Evolutionary conservation across 2,888 invertebrate genomes (phyloP), one percentile per base, ranked within the genome.

Genomic region (Dioctria rufipes): DNA sequence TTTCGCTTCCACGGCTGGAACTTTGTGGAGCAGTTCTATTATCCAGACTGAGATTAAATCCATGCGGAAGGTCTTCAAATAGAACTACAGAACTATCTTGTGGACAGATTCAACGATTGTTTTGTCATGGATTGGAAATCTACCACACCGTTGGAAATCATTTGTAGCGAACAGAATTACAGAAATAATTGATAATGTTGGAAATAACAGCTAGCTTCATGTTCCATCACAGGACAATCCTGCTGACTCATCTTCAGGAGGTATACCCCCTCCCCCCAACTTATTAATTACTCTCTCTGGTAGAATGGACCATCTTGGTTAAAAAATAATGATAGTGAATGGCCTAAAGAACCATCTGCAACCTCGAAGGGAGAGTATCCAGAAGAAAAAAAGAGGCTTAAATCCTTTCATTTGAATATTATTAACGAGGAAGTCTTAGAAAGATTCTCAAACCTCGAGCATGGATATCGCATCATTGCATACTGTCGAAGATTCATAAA

Each of bases 131-230:
- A 81, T 83, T 9, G 58, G 78, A 37, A 58, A 80, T 6, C 73
- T 60, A 43, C 81, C 85, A 43, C 71, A 75, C 37, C 46, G n/a
- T 3, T 82, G 67, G 67, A 75, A 82, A 65, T 83, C 82, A 4
- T 84, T 84, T 75, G 83, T 85, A 81, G 85, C 85, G 2, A 87
- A 87, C 81, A 78, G 86, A 54, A 85, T 87, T 3, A 83, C 84
- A 0, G 79, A 85, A 77, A 86, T 87, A 13, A 61, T 61, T 6
- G 61, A 61, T 4, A 61, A 61, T 39, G 61, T 61, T 5, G 61
- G 61, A 37, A 61, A 39, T n/a, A 9, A 3, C 3, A 37, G 9
- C 9, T 71, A 54, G 54, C 71, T 25, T 3, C 71, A 71, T 13
- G 71, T 71, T 8, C 25, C 51, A 4, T 54, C 71, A 6, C 43